Conservation (phyloP, 2,113 vertebrate species). For the Strix aluco region DNA sequence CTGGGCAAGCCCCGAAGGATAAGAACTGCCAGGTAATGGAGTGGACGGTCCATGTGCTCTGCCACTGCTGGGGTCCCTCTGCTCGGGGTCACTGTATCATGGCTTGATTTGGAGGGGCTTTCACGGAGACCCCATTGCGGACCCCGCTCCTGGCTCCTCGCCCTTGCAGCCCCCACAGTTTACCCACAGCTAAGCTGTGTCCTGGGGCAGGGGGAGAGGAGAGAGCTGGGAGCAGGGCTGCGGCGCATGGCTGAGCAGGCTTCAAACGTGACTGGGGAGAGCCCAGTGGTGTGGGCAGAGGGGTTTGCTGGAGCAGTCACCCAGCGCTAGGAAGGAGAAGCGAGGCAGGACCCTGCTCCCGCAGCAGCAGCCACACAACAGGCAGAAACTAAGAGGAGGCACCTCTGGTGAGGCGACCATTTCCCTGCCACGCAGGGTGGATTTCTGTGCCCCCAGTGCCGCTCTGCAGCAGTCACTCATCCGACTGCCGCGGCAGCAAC, state of each 20-base stretch:
- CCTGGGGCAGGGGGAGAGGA: neutral
- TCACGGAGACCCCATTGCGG: neutral
- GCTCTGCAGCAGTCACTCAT: accelerated
- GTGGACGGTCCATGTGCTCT: accelerated
- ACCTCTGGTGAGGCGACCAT: neutral
- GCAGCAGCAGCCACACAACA: neutral
- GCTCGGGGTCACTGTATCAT: neutral
- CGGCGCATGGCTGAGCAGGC: accelerated
- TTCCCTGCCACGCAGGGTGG: accelerated
- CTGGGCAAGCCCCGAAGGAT: slow-evolving; percentile 66
- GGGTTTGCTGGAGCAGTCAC: neutral
- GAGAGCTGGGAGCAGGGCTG: neutral
- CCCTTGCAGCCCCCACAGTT: neutral
- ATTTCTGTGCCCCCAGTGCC: neutral
- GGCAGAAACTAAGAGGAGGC: neutral
- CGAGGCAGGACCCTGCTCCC: neutral
- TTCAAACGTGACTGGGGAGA: neutral
- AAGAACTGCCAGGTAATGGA: slow-evolving; percentile 63
- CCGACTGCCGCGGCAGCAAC: accelerated
- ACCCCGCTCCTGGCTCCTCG: neutral
- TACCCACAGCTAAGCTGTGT: accelerated
- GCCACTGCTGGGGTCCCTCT: neutral
- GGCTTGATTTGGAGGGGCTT: neutral
- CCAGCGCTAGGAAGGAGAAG: neutral
- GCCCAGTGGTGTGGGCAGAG: neutral